Evolutionary conservation across 1,140 invertebrate genomes (phyloP).

Genomic region (Brachionus calyciflorus): DNA sequence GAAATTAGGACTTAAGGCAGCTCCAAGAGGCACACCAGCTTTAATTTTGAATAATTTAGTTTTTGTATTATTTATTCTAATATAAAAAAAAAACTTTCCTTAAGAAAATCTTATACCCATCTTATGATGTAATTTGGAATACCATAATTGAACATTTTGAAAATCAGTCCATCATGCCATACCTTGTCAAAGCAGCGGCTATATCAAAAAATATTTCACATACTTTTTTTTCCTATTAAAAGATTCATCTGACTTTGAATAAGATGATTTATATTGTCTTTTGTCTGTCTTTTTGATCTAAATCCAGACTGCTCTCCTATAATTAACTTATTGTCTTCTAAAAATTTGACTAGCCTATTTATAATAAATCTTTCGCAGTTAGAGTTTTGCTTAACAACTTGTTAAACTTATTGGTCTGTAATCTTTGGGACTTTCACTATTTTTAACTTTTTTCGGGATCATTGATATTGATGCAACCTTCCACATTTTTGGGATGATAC

Average conservation of each 20-base stretch:
- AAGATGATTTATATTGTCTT: conserved; percentile 1
- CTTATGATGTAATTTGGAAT: not conserved
- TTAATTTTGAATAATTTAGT: not conserved
- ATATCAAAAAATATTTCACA: not conserved
- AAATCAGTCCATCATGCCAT: not conserved
- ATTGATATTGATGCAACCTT: too few relatives aligned
- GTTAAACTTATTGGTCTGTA: too few relatives aligned
- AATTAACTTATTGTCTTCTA: too few relatives aligned
- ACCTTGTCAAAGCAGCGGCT: not conserved
- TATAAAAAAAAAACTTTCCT: not conserved
- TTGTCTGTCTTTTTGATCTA: not conserved
- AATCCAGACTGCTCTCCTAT: not conserved
- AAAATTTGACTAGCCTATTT: too few relatives aligned
- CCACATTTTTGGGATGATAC: too few relatives aligned
- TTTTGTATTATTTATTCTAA: not conserved
- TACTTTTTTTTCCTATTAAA: not conserved
- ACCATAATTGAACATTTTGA: not conserved
- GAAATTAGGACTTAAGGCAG: not conserved
- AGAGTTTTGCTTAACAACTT: too few relatives aligned
- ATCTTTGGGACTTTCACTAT: too few relatives aligned
- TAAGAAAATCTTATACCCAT: not conserved
- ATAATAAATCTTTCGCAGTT: too few relatives aligned
- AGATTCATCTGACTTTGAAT: not conserved
- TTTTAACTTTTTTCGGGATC: too few relatives aligned
- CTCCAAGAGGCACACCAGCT: not conserved